Percentiles rank a stretch among this genome's conserved stretches.
These are phyloP conservation scores for Lanius collurio DNA, from an alignment of 2,113 vertebrate species.

Conservation along the genomic window DNA sequence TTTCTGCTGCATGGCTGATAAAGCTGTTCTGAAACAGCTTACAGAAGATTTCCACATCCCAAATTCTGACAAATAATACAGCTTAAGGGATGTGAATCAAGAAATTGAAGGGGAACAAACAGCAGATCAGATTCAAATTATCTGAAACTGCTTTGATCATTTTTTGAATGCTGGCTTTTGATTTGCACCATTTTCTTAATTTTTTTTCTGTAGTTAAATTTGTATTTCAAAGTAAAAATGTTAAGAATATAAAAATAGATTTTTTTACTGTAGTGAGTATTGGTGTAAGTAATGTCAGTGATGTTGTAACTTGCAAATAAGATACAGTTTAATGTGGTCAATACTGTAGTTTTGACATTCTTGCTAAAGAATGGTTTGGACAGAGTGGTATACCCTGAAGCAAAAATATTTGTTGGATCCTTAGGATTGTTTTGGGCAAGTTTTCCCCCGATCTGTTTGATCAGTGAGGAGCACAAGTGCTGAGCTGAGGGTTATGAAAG, in stretches of 20 bases:
- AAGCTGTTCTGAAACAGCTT: slow-evolving; percentile 29
- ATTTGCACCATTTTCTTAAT: neutral
- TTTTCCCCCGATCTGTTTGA: neutral
- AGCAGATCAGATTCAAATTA: neutral
- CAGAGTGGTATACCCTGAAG: neutral
- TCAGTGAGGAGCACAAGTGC: neutral
- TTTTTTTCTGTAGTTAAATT: neutral
- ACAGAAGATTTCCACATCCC: neutral
- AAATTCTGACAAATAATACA: neutral
- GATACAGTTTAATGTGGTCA: rapidly evolving
- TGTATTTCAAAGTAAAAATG: neutral
- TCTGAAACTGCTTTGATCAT: neutral
- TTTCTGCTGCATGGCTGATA: slow-evolving; percentile 29
- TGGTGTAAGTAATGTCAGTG: neutral
- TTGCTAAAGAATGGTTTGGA: neutral
- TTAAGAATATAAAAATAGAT: neutral
- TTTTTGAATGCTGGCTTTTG: neutral
- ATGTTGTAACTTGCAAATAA: neutral
- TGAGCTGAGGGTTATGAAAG: neutral
- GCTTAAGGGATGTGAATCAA: neutral
- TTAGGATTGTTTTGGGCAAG: neutral
- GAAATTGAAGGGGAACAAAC: neutral
- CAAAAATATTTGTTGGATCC: neutral
- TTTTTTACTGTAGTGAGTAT: neutral
- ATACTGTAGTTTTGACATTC: neutral